Conservation (phyloP, 1,140 invertebrate species). For the Ceratitis capitata region DNA sequence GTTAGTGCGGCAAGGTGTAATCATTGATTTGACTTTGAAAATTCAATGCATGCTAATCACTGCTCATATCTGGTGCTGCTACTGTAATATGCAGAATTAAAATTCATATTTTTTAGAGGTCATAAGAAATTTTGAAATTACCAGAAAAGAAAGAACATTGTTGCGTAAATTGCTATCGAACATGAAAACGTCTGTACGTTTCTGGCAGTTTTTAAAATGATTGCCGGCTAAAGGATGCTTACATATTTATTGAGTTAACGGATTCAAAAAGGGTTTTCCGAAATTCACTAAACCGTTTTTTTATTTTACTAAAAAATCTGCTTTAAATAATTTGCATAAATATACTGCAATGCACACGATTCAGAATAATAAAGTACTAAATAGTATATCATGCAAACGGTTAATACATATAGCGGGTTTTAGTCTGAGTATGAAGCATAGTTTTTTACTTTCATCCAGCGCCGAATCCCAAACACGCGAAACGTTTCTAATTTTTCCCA, state of each 20-base stretch:
- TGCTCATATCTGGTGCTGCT: background rate
- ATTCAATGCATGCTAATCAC: background rate
- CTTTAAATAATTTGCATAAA: too few relatives aligned
- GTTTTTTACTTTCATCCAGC: too few relatives aligned
- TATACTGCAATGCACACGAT: too few relatives aligned
- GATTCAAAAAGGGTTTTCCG: background rate
- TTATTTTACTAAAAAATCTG: too few relatives aligned
- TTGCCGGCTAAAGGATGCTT: background rate
- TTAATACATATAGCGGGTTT: too few relatives aligned
- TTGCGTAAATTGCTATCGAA: background rate
- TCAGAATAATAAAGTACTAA: too few relatives aligned
- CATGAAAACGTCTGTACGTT: conserved; percentile 12
- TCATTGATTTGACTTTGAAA: background rate
- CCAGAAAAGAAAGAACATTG: too few relatives aligned
- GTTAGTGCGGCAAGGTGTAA: background rate
- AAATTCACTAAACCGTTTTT: too few relatives aligned
- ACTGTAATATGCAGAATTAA: background rate
- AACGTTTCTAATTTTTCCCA: too few relatives aligned
- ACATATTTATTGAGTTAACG: background rate
- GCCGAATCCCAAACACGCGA: too few relatives aligned
- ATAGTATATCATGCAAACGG: too few relatives aligned
- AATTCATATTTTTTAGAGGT: conserved; percentile 5
- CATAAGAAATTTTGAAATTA: background rate
- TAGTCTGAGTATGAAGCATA: too few relatives aligned
- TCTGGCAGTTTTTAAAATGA: background rate